Evolutionary conservation across 2,888 invertebrate genomes (phyloP).

Genomic region (Pedicia rivosa): DNA sequence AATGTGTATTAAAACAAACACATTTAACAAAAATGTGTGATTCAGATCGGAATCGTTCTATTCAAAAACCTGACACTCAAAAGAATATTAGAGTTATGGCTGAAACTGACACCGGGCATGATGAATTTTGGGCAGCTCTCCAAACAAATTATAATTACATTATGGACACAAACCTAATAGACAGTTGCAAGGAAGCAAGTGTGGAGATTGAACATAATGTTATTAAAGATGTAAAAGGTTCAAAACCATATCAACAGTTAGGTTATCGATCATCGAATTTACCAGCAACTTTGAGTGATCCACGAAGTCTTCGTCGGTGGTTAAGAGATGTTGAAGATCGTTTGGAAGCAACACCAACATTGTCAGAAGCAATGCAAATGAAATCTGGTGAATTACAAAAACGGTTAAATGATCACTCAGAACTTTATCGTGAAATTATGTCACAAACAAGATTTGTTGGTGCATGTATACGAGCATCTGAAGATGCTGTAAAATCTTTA

Average conservation of each 20-base stretch:
- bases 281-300: slow-evolving; percentile 25
- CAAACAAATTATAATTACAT: slow-evolving; percentile 86
- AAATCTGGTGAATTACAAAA: too few species aligned
- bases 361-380: too few species aligned
- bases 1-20: too few species aligned
- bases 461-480: slow-evolving; percentile 54
- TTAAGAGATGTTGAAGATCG: slow-evolving; percentile 74
- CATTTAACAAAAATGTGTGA: too few species aligned
- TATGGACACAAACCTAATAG: slow-evolving; percentile 87
- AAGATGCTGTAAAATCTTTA: slow-evolving; percentile 27
- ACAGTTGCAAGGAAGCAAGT: slow-evolving; percentile 56
- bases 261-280: too few species aligned
- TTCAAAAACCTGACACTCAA: too few species aligned
- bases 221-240: too few species aligned
- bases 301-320: slow-evolving; percentile 58
- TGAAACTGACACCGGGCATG: too few species aligned
- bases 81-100: too few species aligned
- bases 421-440: slow-evolving; percentile 84
- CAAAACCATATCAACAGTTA: too few species aligned
- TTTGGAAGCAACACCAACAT: slow-evolving; percentile 48
- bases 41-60: too few species aligned
- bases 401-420: too few species aligned
- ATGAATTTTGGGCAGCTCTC: slow-evolving; percentile 84
- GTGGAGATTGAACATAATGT: slow-evolving; percentile 28
- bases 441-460: slow-evolving; percentile 77